phyloP scores from a whole-genome alignment of 2,113 vertebrate species.

The Lampris incognitus region DNA sequence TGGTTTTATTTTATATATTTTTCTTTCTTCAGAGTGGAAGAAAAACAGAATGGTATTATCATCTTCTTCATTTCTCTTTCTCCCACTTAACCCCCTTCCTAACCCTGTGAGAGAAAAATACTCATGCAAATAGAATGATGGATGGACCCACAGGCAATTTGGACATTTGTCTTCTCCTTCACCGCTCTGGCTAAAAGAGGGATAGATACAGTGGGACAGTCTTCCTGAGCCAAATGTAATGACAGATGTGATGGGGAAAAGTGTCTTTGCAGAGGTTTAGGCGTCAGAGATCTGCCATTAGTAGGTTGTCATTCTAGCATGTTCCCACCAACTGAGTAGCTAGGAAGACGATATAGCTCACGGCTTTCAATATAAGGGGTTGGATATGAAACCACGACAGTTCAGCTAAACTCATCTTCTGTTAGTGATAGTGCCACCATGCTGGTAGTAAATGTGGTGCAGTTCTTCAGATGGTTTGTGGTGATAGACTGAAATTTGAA shows the following conservation, averaged over 20 bases:
- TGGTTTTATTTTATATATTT: conserved; percentile 42
- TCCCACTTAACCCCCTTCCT: conserved; percentile 58
- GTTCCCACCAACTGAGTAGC: conserved; percentile 59
- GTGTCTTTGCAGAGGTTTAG: conserved; percentile 59
- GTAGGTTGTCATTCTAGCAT: conserved; percentile 74
- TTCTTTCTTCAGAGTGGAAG: conserved; percentile 53
- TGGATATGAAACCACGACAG: conserved; percentile 72
- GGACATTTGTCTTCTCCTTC: conserved; percentile 78
- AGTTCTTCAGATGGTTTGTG: conserved; percentile 65
- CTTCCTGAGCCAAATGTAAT: conserved; percentile 65
- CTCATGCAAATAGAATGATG: conserved; percentile 60
- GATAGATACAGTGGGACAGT: conserved; percentile 72
- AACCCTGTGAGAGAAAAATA: conserved; percentile 22
- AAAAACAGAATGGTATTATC: conserved; percentile 51
- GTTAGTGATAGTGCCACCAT: conserved; percentile 37
- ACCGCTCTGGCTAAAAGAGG: conserved; percentile 58
- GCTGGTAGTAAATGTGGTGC: conserved; percentile 53
- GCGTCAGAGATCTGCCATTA: conserved; percentile 78
- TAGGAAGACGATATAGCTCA: conserved; percentile 55
- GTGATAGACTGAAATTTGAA: conserved; percentile 63
- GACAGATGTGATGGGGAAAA: conserved; percentile 58
- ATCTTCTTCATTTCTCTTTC: conserved; percentile 64
- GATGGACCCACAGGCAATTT: conserved; percentile 76
- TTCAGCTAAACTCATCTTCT: conserved; percentile 68
- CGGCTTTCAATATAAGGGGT: conserved; percentile 61